Base-by-base conservation (phyloP, 2,113 vertebrate species). In the Brienomyrus brachyistius region DNA sequence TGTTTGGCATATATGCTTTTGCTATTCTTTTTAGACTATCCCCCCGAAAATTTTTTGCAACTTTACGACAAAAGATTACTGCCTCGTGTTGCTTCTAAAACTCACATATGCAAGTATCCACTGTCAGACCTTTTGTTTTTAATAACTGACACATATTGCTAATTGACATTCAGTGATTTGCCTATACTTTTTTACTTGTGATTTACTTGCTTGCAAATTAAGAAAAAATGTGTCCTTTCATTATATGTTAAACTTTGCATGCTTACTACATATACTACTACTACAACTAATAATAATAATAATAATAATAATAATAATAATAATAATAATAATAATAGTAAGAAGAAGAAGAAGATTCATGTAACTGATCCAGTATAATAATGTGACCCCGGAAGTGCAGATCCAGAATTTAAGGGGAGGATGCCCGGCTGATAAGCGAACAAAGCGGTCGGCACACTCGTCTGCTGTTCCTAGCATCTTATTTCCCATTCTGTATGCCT, bases 321-420 rank as follows among this genome's bases (percentile, higher is more conserved):
- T 17, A 1, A 54, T 54, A 0, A 15, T 54, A 2, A 59, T 59
- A 0, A 59, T 59, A 23, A 59, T n/a, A 52, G 17, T 52, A 52
- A 31, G 0, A 31, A 31, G 31, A 23, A n/a, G 23, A 66, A 77
- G 35, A 77, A 35, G 3, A 77, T 77, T 35, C 70, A 77, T 77
- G 6, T 43, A 40, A 77, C 31, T 40, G 74, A 43, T 77, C 74
- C 35, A 40, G 35, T 77, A 77, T 47, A 85, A 85, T 85, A 85
- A 45, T 47, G 45, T 85, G 82, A 85, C 82, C 82, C 82, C 82
- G 82, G 82, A 85, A 85, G 82, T 85, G 43, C 82, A 77, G 74
- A 85, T 23, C 4, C 82, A 23, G 40, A 85, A 50, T n/a, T 48
- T 85, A 50, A 48, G 43, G 21, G 43, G 82, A 85, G 82, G 82